Conservation (phyloP, 2,113 vertebrate genomes). For the Morone saxatilis region DNA sequence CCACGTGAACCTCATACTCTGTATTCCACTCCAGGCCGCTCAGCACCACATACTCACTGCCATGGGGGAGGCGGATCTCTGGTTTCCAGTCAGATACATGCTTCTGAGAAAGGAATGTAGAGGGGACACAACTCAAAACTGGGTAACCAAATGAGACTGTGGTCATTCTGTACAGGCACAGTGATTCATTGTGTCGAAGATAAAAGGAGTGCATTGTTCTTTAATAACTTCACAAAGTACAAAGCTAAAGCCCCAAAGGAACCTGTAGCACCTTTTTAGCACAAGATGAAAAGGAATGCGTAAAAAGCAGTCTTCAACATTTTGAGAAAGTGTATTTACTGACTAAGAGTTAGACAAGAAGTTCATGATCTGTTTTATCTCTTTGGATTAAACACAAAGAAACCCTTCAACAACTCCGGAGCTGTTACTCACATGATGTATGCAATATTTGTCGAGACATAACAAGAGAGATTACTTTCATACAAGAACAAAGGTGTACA, state of each 20-base stretch:
- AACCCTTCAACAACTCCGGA: background rate
- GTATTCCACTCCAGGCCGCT: constrained; percentile 95
- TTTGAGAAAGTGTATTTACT: background rate
- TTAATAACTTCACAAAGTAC: background rate
- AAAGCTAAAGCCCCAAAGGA: background rate
- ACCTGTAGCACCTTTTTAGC: background rate
- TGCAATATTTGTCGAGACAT: background rate
- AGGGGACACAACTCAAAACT: background rate
- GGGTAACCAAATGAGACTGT: background rate
- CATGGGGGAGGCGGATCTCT: constrained; percentile 89
- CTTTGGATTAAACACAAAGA: background rate
- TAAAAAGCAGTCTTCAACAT: background rate
- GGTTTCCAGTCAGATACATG: constrained; percentile 92
- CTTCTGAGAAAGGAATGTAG: constrained; percentile 81
- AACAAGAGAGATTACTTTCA: background rate
- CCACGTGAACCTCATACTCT: constrained; percentile 93
- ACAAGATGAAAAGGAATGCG: background rate
- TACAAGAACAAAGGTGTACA: background rate
- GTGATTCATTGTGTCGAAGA: background rate
- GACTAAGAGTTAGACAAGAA: too few relatives aligned
- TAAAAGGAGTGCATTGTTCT: background rate
- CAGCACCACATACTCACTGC: constrained; percentile 90
- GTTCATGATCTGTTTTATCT: background rate
- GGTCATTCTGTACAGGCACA: background rate
- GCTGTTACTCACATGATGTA: background rate